Conservation (phyloP, 2,797 vertebrate genomes). For the Antennarius maculatus region DNA sequence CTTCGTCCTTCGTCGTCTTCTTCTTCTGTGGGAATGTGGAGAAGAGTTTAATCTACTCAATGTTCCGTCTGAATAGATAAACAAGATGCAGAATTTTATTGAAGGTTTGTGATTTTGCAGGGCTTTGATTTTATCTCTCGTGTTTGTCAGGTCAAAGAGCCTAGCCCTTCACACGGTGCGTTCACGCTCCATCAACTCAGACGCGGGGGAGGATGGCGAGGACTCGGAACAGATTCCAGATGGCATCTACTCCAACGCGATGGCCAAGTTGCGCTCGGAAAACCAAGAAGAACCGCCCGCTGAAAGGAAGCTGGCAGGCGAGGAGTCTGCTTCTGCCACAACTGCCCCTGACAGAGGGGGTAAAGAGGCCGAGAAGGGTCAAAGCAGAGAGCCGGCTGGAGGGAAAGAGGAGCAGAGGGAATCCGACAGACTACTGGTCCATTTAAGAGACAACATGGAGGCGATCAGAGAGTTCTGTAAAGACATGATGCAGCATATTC, state of each 20-base stretch:
- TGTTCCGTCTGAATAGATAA: neutral
- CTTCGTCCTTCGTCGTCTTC: neutral
- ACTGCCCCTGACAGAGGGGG: conserved; percentile 41
- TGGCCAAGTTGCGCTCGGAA: conserved; percentile 63
- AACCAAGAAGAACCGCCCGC: conserved; percentile 38
- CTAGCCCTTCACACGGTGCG: conserved; percentile 84
- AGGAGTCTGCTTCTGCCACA: conserved; percentile 22
- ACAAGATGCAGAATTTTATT: neutral
- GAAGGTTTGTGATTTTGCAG: neutral
- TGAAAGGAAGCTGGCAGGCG: conserved; percentile 43
- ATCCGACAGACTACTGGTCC: conserved; percentile 86
- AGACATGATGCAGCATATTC: conserved; percentile 87
- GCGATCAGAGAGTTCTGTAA: conserved; percentile 85
- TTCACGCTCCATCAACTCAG: conserved; percentile 76
- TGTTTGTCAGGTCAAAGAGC: conserved; percentile 87
- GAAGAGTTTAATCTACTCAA: neutral
- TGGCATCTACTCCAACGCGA: conserved; percentile 72
- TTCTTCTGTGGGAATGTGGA: neutral
- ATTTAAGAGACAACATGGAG: conserved; percentile 89
- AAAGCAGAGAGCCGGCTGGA: conserved; percentile 44
- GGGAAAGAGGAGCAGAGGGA: conserved; percentile 52
- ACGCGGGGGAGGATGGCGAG: conserved; percentile 76
- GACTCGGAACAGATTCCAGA: conserved; percentile 72
- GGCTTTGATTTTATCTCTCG: conserved; percentile 13
- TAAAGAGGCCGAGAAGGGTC: conserved; percentile 62